Evolutionary conservation across 53 echinoderm and acorn worm genomes (phyloP), one percentile per base, ranked within the genome.

Genomic region (Paelopatides confundens): DNA sequence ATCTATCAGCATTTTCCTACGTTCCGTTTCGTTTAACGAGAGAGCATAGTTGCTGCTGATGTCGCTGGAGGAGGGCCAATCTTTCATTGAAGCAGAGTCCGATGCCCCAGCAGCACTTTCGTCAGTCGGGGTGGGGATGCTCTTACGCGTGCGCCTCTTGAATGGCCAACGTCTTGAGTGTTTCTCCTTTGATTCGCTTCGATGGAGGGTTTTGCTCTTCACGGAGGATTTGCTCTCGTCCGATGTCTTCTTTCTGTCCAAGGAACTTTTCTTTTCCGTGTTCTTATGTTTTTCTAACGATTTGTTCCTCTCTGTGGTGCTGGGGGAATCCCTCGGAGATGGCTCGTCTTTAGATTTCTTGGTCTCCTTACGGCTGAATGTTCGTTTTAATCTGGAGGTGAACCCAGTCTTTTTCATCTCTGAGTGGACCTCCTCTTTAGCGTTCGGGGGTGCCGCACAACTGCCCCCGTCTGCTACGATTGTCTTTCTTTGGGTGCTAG

Each of bases 391-490:
- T n/a, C 95, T 64, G 31, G 90, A 91, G 4, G 95, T 94, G 84
- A 97, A 97, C 2, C 97, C 97, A 15, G 93, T 95, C 67, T 93
- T 93, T 74, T 99, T 94, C 93, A 93, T 93, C 38, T 99, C 92
- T 34, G 62, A 69, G 48, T 99, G 94, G n/a, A 92, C 93, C 28
- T 89, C 86, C 39, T 77, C 89, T 30, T 90, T 81, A 33, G 88
- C 89, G 31, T 71, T 77, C 17, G 79, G 85, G 3, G 90, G 90
- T 66, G 87, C 66, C 33, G 49, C 69, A n/a, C n/a, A n/a, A n/a
- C 84, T 69, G 23, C 49, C 62, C 32, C 70, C 83, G 33, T 93
- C 93, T 18, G 82, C 69, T n/a, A 89, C 87, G 17, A 88, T 88
- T 17, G 86, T 85, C 83, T 90, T 96, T 10, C 96, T 82, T 40